Evolutionary conservation across 2,888 invertebrate genomes (phyloP), one percentile per base, ranked within the genome.

Genomic region (Nomada lathburiana): DNA sequence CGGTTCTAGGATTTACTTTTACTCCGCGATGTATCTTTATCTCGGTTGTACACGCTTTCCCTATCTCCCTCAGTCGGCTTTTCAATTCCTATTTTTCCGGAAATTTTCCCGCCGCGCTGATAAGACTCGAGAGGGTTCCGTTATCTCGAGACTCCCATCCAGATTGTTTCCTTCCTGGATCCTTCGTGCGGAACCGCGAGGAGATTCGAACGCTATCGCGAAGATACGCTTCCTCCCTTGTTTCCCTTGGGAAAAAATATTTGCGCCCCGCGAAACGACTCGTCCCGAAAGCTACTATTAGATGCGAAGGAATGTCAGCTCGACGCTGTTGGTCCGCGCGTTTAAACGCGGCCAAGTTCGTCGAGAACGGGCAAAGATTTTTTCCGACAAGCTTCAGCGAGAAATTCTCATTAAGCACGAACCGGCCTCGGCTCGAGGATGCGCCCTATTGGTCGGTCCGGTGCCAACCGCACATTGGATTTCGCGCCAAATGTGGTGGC

Each of bases 341-440:
- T 57, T 68, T 72, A 69, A 84, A 80, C 77, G 75, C 76, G 71
- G 73, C 74, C 80, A 55, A 77, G 80, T 83, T 85, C 42, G 64
- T 57, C 57, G 74, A 64, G 76, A 63, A 50, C 36, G 64, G 13
- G 29, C 50, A 59, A 75, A 73, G 68, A 76, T 81, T 80, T 82
- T 82, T 82, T 72, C 57, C 69, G 65, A 18, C 65, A 26, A 53
- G 80, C 83, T 78, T 76, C 57, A 59, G 55, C 70, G 63, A 76
- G 80, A 86, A 82, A 85, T 64, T 59, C 85, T 88, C 85, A 88
- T 88, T 86, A 83, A 85, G 86, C 88, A 80, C 86, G 83, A 85
- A 76, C 77, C 68, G 68, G 68, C 60, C 13, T 2, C 7, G 62
- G 70, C 71, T 77, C 26, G 80, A 73, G 75, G 72, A 50, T 68